Percentiles rank a stretch among this genome's conserved stretches.
phyloP scores from a whole-genome alignment of 2,888 invertebrate genomes.

The Bombylius discolor region DNA sequence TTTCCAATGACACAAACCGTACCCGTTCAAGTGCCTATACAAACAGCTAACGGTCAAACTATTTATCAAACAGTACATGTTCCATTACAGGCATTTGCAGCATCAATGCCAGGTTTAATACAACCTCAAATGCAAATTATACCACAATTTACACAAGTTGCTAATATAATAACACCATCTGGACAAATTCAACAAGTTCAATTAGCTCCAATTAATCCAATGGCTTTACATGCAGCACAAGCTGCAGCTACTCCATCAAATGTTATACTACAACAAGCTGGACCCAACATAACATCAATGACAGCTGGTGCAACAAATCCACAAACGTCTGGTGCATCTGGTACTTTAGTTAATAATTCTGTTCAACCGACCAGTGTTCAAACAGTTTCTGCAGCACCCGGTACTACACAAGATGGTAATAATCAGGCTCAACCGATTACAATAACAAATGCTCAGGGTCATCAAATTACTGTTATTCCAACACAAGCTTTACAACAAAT shows the following conservation, averaged over 20 bases:
- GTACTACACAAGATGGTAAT: not conserved
- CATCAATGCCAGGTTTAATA: constrained; percentile 43
- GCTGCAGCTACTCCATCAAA: constrained; percentile 18
- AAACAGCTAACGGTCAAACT: constrained; percentile 78
- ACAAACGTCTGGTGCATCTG: constrained; percentile 7
- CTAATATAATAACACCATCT: constrained; percentile 74
- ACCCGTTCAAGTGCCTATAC: constrained; percentile 83
- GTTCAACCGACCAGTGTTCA: constrained; percentile 2
- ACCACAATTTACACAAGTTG: constrained; percentile 70
- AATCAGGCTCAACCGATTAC: constrained; percentile 48
- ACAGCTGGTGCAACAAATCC: constrained; percentile 19
- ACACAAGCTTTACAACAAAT: constrained; percentile 45
- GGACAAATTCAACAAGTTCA: constrained; percentile 86
- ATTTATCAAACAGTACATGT: constrained; percentile 92
- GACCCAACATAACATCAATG: constrained; percentile 21
- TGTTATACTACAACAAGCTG: constrained; percentile 17
- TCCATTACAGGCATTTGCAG: constrained; percentile 69
- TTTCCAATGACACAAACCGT: constrained; percentile 45
- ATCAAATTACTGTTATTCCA: constrained; percentile 76
- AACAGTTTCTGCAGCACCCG: not conserved
- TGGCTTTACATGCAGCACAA: constrained; percentile 27
- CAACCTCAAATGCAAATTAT: constrained; percentile 58
- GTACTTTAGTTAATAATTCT: constrained; percentile 3
- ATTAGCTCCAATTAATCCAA: constrained; percentile 50
- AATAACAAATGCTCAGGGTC: constrained; percentile 59